Conservation (phyloP, 1,140 invertebrate genomes). For the Cyclargus thomasi region DNA sequence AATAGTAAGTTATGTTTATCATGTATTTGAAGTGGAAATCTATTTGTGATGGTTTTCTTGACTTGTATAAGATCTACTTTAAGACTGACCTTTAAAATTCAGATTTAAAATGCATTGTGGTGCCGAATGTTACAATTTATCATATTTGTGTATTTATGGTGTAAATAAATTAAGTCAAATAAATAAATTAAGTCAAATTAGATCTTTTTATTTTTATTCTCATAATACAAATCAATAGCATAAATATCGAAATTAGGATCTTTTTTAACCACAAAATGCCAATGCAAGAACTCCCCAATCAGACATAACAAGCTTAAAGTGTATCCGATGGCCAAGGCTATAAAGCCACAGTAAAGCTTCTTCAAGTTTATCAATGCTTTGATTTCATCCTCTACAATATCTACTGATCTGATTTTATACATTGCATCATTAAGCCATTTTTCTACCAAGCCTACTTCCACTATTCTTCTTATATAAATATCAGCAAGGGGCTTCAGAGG, state of each 20-base stretch:
- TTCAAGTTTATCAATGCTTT: slow-evolving; percentile 85
- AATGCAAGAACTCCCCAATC: slow-evolving; percentile 79
- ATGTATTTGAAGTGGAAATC: not conserved
- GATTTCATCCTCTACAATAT: slow-evolving; percentile 65
- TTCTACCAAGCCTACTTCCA: slow-evolving; percentile 84
- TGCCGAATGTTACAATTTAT: slow-evolving; percentile 12
- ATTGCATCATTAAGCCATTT: slow-evolving; percentile 88
- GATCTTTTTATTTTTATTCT: slow-evolving; percentile 55
- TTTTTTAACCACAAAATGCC: slow-evolving; percentile 78
- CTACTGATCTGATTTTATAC: slow-evolving; percentile 61
- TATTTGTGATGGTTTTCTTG: not conserved
- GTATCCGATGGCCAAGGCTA: slow-evolving; percentile 82
- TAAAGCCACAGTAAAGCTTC: slow-evolving; percentile 85
- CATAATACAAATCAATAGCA: slow-evolving; percentile 75
- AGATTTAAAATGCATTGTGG: not conserved
- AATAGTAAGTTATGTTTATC: not conserved
- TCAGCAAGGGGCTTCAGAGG: slow-evolving; percentile 83
- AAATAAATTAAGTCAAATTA: slow-evolving; percentile 22
- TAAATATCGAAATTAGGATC: slow-evolving; percentile 85
- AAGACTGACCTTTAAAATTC: not conserved
- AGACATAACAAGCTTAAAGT: slow-evolving; percentile 76
- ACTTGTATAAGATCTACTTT: not conserved
- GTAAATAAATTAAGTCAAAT: slow-evolving; percentile 17
- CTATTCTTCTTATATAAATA: slow-evolving; percentile 78
- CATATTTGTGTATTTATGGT: slow-evolving; percentile 12